Evolutionary conservation across 2,888 invertebrate genomes (phyloP), one percentile per base, ranked within the genome.

Genomic region (Tetramorium bicarinatum): DNA sequence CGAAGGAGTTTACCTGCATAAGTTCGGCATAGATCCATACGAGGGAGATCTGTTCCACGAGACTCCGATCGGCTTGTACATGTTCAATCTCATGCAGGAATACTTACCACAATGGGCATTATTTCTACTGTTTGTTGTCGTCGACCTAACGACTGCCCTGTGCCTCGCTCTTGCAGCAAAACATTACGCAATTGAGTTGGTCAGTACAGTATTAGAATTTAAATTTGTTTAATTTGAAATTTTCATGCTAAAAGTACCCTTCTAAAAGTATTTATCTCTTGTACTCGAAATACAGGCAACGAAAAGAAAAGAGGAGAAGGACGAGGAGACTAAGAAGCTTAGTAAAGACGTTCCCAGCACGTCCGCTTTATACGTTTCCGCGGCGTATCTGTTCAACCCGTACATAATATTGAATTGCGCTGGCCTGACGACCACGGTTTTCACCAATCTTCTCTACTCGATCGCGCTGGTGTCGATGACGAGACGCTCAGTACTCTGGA

Each of bases 11-110:
- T 97, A 97, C 93, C 95, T 99, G 77, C 96, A 97, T 88, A 96
- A 97, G 85, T 96, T 96, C 92, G 97, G 97, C 52, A 97, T 98
- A 84, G 97, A 98, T 93, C 99, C 99, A 0, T 99, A 99, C 93
- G 96, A 96, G 86, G 98, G 99, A 11, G 99, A 99, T 95, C 96
- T 98, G 82, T 98, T 99, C 88, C 99, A 99, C 93, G 99, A 99
- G 95, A 97, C 97, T n/a, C 98, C 98, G 0, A 94, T 98, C 72
- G 96, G 97, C 87, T 95, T 98, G 21, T 91, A 97, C 74, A 93
- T 96, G 75, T 97, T 97, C 91, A 96, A 96, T 90, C 96, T 95
- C 89, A 93, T 98, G 83, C 94, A 94, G 83, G 90, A 92, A 71
- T 87, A 93, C 87, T 89, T 94, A 59, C 89, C 93, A 6, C 79